Conservation (phyloP, 2,113 vertebrate species). For the Hippocampus mohnikei region DNA sequence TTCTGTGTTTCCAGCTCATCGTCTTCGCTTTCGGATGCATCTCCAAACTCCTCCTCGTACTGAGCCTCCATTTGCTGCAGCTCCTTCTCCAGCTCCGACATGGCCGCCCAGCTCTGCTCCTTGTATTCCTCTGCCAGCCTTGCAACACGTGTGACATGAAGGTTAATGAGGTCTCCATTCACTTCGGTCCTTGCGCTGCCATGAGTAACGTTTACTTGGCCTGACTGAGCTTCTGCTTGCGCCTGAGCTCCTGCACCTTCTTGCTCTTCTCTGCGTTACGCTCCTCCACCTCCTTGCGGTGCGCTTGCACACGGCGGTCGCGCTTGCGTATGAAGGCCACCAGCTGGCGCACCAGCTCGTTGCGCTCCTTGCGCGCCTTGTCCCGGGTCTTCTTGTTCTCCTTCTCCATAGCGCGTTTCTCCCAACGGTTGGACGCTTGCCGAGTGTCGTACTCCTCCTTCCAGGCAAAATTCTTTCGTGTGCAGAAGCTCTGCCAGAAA, state of each 20-base stretch:
- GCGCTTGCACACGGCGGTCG: slow-evolving; percentile 88
- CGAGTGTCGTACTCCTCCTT: slow-evolving; percentile 94
- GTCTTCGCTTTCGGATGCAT: slow-evolving; percentile 76
- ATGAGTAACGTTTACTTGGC: slow-evolving; percentile 76
- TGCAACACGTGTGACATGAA: background rate
- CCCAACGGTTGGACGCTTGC: slow-evolving; percentile 94
- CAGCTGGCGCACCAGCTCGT: slow-evolving; percentile 86
- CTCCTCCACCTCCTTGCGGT: slow-evolving; percentile 87
- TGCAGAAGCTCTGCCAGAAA: slow-evolving; percentile 97
- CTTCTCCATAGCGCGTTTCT: slow-evolving; percentile 97
- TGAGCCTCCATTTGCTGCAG: slow-evolving; percentile 91
- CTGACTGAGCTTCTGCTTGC: slow-evolving; percentile 86
- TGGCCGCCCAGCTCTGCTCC: slow-evolving; percentile 92
- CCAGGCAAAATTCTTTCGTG: slow-evolving; percentile 90
- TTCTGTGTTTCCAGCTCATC: slow-evolving; percentile 59
- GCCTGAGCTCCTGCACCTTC: slow-evolving; percentile 82
- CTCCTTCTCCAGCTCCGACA: slow-evolving; percentile 89
- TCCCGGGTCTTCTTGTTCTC: slow-evolving; percentile 93
- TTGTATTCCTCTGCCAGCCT: slow-evolving; percentile 88
- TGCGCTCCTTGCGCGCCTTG: slow-evolving; percentile 86
- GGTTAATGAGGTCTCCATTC: background rate
- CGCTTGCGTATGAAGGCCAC: slow-evolving; percentile 91
- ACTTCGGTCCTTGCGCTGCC: background rate
- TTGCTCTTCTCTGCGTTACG: slow-evolving; percentile 88
- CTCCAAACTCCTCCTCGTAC: slow-evolving; percentile 90